Conservation (phyloP, 2,113 vertebrate species). For the Nothocercus julius region DNA sequence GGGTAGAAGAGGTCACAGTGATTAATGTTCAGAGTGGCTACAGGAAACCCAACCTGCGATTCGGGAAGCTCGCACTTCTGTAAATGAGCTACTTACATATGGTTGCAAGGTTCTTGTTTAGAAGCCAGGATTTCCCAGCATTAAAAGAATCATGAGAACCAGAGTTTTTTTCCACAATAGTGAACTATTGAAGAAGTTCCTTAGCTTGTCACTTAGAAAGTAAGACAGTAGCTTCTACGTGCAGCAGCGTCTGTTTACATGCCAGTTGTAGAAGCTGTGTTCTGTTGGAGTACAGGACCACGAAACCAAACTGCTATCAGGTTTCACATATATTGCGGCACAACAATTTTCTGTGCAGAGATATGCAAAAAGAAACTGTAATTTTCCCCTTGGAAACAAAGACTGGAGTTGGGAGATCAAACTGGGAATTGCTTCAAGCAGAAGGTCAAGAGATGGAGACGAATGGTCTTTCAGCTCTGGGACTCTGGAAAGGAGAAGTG, state of each 20-base stretch:
- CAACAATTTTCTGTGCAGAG: neutral
- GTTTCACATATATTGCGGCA: neutral
- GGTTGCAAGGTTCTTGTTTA: neutral
- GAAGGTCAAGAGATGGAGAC: neutral
- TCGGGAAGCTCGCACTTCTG: constrained; percentile 14
- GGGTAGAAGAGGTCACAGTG: neutral
- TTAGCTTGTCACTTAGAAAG: neutral
- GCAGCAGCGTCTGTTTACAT: neutral
- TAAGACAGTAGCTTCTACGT: neutral
- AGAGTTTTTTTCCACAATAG: neutral
- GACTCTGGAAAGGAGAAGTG: neutral
- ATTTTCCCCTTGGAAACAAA: neutral
- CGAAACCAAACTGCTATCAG: neutral
- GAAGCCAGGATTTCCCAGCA: constrained; percentile 22
- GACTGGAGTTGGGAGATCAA: neutral
- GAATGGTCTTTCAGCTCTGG: neutral
- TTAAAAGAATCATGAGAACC: neutral
- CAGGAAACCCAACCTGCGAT: neutral
- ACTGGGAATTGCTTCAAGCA: neutral
- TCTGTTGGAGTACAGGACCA: neutral
- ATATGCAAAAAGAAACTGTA: neutral
- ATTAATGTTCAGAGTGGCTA: neutral
- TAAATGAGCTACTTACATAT: constrained; percentile 3
- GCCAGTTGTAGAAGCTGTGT: neutral
- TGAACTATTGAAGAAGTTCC: neutral